A percentile compares a stretch with the other conserved stretches of the same genome.
Conservation (phyloP, 2,888 invertebrate genomes). For the Dichetophora obliterata region DNA sequence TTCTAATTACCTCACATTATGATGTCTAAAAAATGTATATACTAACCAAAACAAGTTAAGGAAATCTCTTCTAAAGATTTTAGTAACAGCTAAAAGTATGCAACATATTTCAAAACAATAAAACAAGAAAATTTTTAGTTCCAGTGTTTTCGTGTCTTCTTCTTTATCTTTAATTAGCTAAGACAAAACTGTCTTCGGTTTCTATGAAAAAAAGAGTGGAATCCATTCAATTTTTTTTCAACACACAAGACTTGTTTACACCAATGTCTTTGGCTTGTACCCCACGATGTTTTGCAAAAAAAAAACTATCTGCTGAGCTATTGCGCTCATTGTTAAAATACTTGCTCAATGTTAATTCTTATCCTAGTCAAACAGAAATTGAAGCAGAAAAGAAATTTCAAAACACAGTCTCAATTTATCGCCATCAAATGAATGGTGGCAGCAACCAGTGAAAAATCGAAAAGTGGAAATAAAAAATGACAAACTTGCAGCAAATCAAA, state of each 20-base stretch:
- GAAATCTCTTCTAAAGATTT: no score
- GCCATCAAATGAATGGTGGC: neutral
- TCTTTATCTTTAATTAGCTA: neutral
- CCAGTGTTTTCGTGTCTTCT: neutral
- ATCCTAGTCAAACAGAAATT: slow-evolving; percentile 11
- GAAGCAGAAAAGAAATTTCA: neutral
- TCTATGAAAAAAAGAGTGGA: neutral
- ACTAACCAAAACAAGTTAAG: no score
- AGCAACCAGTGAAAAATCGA: no score
- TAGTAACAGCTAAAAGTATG: neutral
- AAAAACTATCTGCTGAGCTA: neutral
- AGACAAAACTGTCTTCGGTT: neutral
- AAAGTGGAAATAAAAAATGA: no score
- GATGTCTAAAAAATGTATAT: no score
- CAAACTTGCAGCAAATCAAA: no score
- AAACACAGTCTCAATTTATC: slow-evolving; percentile 12
- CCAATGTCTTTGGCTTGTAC: neutral
- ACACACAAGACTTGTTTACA: slow-evolving; percentile 11
- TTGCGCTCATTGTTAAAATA: neutral
- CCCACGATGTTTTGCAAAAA: no score
- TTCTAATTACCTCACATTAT: no score
- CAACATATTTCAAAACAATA: neutral
- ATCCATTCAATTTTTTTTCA: neutral
- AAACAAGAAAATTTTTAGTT: neutral
- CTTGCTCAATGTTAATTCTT: neutral